Conservation (phyloP, 2,113 vertebrate genomes). For the Euleptes europaea region DNA sequence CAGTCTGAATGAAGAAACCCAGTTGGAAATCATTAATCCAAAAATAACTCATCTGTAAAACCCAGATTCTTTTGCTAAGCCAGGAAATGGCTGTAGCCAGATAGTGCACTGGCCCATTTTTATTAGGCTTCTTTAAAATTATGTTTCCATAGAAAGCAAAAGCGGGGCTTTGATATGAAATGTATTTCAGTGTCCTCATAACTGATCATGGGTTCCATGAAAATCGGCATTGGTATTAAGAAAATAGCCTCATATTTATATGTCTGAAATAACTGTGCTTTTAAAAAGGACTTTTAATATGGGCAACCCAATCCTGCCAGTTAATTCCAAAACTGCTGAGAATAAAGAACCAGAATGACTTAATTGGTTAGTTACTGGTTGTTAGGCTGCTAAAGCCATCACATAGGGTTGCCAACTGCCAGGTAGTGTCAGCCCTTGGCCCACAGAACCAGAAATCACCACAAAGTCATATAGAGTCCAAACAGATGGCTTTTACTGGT, state of each 20-base stretch:
- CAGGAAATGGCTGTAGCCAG: neutral
- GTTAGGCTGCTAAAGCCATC: neutral
- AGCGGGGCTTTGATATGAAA: neutral
- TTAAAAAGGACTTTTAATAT: neutral
- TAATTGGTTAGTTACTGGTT: slow-evolving; percentile 15
- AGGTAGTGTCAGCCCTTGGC: too few species aligned
- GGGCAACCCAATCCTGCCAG: neutral
- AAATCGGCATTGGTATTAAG: neutral
- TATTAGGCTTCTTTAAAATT: neutral
- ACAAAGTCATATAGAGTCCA: too few species aligned
- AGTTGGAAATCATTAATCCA: slow-evolving; percentile 14
- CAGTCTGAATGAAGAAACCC: neutral
- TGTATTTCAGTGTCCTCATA: neutral
- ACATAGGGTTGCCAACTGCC: too few species aligned
- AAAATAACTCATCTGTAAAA: slow-evolving; percentile 18
- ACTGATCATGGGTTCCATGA: neutral
- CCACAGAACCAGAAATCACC: too few species aligned
- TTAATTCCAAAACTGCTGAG: neutral
- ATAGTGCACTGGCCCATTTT: neutral
- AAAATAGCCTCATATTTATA: neutral
- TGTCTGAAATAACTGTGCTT: neutral
- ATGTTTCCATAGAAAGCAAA: too few species aligned
- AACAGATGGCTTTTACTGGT: too few species aligned
- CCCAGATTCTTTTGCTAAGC: slow-evolving; percentile 3
- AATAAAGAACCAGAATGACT: slow-evolving; percentile 17